A percentile compares a stretch with the other conserved stretches of the same genome.
Conservation (phyloP, 2,797 vertebrate genomes). For the Erithacus rubecula region DNA sequence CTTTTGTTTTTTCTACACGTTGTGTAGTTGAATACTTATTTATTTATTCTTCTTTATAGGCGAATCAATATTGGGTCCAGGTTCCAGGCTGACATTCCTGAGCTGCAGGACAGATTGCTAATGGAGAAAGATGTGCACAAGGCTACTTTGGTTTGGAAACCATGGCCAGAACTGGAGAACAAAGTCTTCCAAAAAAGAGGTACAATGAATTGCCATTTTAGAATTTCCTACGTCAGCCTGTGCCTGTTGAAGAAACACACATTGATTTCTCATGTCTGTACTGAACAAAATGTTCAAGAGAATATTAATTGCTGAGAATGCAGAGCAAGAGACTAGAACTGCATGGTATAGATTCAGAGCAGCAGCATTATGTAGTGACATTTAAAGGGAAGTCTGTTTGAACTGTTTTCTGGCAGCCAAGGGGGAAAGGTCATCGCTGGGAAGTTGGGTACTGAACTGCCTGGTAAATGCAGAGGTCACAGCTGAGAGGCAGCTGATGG, state of each 20-base stretch:
- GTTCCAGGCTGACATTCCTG: slow-evolving; percentile 90
- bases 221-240: neutral
- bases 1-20: neutral
- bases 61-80: slow-evolving; percentile 86
- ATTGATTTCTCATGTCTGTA: neutral
- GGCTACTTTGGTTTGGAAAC: slow-evolving; percentile 88
- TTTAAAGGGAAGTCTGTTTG: neutral
- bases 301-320: neutral
- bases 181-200: slow-evolving; percentile 84
- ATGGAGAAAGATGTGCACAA: slow-evolving; percentile 78
- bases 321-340: neutral
- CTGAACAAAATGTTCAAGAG: neutral
- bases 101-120: slow-evolving; percentile 69
- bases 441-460: neutral
- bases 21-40: neutral
- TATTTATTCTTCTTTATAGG: slow-evolving; percentile 72
- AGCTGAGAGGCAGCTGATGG: neutral
- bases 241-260: neutral
- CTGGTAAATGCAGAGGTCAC: neutral
- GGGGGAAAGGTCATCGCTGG: neutral
- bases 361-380: neutral
- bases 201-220: slow-evolving; percentile 35
- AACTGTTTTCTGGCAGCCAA: neutral
- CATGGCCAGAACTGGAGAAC: slow-evolving; percentile 81
- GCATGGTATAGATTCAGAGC: neutral